Evolutionary conservation across 1,140 invertebrate genomes (phyloP), one percentile per base, ranked within the genome.

Genomic region (Scaptomyza hsui): DNA sequence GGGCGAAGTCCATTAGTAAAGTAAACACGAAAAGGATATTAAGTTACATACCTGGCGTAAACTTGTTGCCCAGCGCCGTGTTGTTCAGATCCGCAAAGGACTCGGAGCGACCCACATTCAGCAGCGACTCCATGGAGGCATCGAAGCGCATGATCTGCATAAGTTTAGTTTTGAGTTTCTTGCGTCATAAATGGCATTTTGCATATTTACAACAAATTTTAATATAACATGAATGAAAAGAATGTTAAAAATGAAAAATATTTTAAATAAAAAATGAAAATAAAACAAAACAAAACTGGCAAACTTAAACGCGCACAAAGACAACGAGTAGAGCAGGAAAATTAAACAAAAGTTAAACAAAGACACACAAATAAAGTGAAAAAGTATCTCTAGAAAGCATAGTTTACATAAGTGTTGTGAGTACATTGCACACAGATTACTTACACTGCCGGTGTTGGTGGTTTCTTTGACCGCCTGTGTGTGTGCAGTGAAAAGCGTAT

Each of bases 1-100:
- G 41, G 10, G 0, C 5, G 24, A 29, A 61, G 5, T 7, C 21
- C 6, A n/a, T 56, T 70, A 61, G 18, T 61, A 44, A 19, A 21
- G 6, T 24, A n/a, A 35, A 32, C 21, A 71, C 13, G 19, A 6
- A 4, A 52, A 47, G 16, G 19, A 26, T 45, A 41, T 35, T 29
- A 35, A 42, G 41, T 69, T 49, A 21, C 63, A 62, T 53, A 89
- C 85, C 72, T 77, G 85, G 76, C n/a, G 86, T 60, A 67, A 82
- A 86, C 39, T 89, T 89, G 55, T 62, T 90, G 80, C 69, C 86
- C 41, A 82, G 37, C 21, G 75, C 83, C 49, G 86, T 72, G 72
- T 93, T 94, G 52, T 95, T 96, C 1, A 97, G 92, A 92, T 97
- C 96, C 21, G 95, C 94, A 55, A 97, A 95, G 91, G 96, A 97